These are phyloP conservation scores for Eulemur albifrons DNA, from an alignment of 2,797 vertebrate genomes.

Conservation along the genomic window DNA sequence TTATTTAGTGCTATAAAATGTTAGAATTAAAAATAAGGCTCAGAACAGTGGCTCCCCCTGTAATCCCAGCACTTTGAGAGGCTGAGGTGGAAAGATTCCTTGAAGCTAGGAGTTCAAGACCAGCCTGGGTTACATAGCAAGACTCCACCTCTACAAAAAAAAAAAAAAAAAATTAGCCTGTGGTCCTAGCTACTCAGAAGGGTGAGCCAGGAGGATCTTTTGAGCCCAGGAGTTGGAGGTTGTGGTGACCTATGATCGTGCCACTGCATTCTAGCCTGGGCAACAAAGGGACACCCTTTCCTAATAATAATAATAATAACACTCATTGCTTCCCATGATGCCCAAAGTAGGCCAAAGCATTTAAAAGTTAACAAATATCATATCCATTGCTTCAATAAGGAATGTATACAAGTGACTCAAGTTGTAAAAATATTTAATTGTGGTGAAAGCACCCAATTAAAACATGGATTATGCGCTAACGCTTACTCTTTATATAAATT, in stretches of 20 bases:
- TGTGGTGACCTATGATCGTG: neutral
- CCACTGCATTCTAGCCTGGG: neutral
- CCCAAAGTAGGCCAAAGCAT: neutral
- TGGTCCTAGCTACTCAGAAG: neutral
- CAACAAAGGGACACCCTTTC: neutral
- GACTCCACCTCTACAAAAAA: neutral
- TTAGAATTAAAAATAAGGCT: neutral
- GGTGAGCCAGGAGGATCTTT: neutral
- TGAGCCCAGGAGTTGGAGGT: neutral
- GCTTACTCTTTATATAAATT: slow-evolving; percentile 44
- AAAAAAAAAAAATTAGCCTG: no score
- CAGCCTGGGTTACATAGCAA: neutral
- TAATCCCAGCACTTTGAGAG: neutral
- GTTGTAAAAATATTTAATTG: neutral
- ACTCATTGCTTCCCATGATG: neutral
- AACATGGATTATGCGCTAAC: slow-evolving; percentile 11
- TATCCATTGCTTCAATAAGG: neutral
- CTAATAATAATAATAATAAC: neutral
- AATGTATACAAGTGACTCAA: neutral
- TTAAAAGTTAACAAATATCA: neutral
- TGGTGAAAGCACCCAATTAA: neutral
- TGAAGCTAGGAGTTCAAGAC: neutral
- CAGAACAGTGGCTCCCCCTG: neutral
- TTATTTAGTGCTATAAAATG: neutral
- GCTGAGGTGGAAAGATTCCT: neutral